Conservation (phyloP, 2,888 invertebrate genomes). For the Andrena praecox region DNA sequence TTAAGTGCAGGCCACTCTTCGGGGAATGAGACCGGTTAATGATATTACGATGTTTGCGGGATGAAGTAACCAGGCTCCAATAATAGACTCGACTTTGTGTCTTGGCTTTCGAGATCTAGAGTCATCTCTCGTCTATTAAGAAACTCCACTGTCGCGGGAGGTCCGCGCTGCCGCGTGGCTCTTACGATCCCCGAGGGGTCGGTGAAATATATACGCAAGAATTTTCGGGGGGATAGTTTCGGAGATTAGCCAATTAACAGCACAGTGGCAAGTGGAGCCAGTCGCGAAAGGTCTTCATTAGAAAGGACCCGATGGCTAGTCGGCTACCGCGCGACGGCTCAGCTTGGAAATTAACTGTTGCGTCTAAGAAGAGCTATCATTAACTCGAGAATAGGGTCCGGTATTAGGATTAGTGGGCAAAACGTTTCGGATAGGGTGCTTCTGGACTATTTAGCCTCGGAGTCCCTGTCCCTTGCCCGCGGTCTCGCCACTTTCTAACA, state of each 20-base stretch:
- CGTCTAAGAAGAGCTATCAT: constrained; percentile 76
- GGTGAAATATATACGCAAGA: not conserved
- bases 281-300: constrained; percentile 71
- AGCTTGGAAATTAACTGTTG: constrained; percentile 68
- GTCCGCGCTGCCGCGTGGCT: not conserved
- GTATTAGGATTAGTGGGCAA: constrained; percentile 74
- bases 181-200: not conserved
- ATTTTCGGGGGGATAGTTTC: constrained; percentile 21
- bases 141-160: not conserved
- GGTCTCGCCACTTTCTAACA: constrained; percentile 22
- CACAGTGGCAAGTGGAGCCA: constrained; percentile 62
- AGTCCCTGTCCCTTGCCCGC: constrained; percentile 39
- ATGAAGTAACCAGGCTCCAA: constrained; percentile 40
- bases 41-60: constrained; percentile 50
- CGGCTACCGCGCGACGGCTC: constrained; percentile 73
- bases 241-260: constrained; percentile 55
- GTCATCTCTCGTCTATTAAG: not conserved
- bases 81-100: constrained; percentile 21
- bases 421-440: constrained; percentile 72
- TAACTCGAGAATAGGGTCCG: constrained; percentile 73
- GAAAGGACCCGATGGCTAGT: constrained; percentile 66
- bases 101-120: not conserved
- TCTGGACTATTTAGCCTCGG: constrained; percentile 66
- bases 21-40: constrained; percentile 58
- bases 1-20: constrained; percentile 53